Percentiles rank a stretch among this genome's conserved stretches.
These are phyloP conservation scores for Semaprochilodus insignis DNA, from an alignment of 2,797 vertebrate genomes.

Conservation along the genomic window DNA sequence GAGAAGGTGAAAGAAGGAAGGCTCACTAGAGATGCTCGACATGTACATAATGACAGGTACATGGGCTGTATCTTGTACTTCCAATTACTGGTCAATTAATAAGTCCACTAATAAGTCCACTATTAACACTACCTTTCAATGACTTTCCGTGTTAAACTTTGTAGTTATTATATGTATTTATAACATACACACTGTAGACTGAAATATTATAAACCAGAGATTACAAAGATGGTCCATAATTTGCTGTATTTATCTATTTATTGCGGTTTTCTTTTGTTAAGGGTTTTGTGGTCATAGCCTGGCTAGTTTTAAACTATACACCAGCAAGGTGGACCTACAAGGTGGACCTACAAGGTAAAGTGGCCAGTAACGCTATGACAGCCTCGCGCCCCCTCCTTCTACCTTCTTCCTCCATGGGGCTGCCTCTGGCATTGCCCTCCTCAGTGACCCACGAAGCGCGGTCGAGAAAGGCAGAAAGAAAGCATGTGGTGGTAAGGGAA, in stretches of 20 bases:
- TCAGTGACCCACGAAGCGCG: conserved; percentile 58
- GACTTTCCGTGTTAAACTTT: no score
- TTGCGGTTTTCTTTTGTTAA: no score
- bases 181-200: no score
- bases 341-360: neutral
- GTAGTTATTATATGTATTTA: no score
- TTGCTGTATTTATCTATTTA: no score
- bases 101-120: conserved; percentile 36
- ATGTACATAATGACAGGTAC: neutral
- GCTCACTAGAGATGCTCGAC: neutral
- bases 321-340: neutral
- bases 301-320: neutral
- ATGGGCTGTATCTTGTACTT: neutral
- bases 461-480: conserved; percentile 34
- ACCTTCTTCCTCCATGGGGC: conserved; percentile 48
- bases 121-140: neutral
- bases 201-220: no score
- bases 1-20: neutral
- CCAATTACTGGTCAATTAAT: conserved; percentile 4
- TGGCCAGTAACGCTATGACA: neutral
- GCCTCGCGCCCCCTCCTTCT: conserved; percentile 1
- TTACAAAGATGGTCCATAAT: no score
- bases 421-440: conserved; percentile 62
- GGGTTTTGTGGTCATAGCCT: neutral
- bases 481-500: conserved; percentile 12